Evolutionary conservation across 2,888 invertebrate genomes (phyloP), one percentile per base, ranked within the genome.

Genomic region (Sarcophaga rosellei): DNA sequence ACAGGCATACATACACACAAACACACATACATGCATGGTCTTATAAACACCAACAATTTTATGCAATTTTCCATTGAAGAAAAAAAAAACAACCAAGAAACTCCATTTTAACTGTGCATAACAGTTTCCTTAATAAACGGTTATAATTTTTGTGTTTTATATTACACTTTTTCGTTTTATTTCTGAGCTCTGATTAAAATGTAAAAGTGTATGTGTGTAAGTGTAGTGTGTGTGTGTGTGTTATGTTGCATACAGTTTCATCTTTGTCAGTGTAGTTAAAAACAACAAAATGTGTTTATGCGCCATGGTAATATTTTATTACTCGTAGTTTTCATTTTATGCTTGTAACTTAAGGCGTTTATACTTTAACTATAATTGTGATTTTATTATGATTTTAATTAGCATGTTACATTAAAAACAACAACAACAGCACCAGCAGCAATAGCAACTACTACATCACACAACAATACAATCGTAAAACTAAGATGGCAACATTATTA

Each of bases 381-480:
- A 86, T 86, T 86, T 86, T 84, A 86, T 86, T 84, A 86, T 86
- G 84, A 84, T 86, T 86, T 86, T 86, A 86, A 84, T 86, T 86
- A 86, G 86, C 84, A 78, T 84, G 84, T 84, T 86, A 81, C 84
- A 86, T 78, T 78, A 84, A 17, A 73, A 86, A 61, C 80, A 73
- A 76, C 74, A 86, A 17, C 44, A 68, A 4, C 45, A 20, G 4
- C 45, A 66, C 44, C 45, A 20, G 2, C 44, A 75, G 44, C 57
- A 68, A 47, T 70, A 78, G 63, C 73, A 78, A 47, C 65, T 45
- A 25, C 63, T 57, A 25, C 63, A 75, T 73, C 72, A 44, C 21
- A n/a, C 70, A 53, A 8, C 66, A 35, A 35, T 35, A 35, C 35
- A 35, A 35, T 35, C 35, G 35, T 53, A 15, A 12, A 53, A 17